Percentiles rank a stretch among this genome's conserved stretches.
Conservation (phyloP, 53 echinoderm and acorn worm species). For the Hippasteria phrygiana region DNA sequence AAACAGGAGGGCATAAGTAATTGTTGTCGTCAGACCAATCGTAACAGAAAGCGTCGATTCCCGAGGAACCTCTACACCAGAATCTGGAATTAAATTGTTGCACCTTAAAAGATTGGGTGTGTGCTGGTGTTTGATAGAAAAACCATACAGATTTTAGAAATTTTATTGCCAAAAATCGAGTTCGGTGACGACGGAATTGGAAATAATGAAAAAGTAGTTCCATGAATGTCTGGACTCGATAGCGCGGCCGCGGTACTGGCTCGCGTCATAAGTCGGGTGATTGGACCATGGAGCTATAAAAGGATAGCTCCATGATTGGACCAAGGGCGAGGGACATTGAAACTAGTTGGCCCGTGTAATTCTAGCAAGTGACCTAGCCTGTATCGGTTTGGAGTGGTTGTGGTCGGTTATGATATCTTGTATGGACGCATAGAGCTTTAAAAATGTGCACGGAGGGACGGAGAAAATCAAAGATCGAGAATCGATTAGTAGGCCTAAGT, state of each 20-base stretch:
- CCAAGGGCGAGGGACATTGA: slow-evolving; percentile 59
- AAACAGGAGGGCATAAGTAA: slow-evolving; percentile 56
- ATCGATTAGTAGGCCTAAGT: neutral
- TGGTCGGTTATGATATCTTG: neutral
- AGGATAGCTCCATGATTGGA: too few species aligned
- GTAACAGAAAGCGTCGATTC: slow-evolving; percentile 54
- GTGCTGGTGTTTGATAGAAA: neutral
- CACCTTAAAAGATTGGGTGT: slow-evolving; percentile 18
- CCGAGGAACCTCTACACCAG: slow-evolving; percentile 50
- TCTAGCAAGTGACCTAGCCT: neutral
- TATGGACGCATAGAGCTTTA: neutral
- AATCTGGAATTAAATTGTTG: slow-evolving; percentile 43
- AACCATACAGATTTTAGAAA: slow-evolving; percentile 17
- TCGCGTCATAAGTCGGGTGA: slow-evolving; percentile 43
- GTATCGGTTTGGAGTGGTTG: neutral
- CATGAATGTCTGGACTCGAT: slow-evolving; percentile 8
- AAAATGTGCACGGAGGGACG: neutral
- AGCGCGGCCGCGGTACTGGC: slow-evolving; percentile 23
- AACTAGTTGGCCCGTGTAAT: slow-evolving; percentile 48
- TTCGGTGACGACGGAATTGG: neutral
- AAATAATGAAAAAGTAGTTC: neutral
- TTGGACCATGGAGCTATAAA: too few species aligned
- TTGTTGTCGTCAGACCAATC: slow-evolving; percentile 46
- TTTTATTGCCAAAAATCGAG: slow-evolving; percentile 34
- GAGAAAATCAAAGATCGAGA: neutral